phyloP scores from a whole-genome alignment of 64 coral and sea anemone genomes.

The Actinia equina region DNA sequence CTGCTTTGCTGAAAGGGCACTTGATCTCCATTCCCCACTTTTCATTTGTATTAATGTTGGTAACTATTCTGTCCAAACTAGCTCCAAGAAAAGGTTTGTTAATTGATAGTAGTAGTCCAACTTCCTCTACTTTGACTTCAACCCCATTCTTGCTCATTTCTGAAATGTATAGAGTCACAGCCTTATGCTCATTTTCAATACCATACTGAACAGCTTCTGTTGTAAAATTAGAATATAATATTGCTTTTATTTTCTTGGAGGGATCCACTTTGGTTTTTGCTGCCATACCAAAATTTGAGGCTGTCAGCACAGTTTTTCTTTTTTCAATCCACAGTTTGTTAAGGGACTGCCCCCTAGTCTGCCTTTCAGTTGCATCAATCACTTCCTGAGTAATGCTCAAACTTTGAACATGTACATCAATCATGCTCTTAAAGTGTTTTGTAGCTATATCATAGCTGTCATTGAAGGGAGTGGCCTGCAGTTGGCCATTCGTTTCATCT shows the following conservation, averaged over 20 bases:
- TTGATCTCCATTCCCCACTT: too few species aligned
- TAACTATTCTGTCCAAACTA: too few species aligned
- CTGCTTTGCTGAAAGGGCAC: too few species aligned
- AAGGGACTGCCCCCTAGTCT: constrained; percentile 22
- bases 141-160: not conserved
- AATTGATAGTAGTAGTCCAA: too few species aligned
- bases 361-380: not conserved
- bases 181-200: too few species aligned
- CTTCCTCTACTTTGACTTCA: not conserved
- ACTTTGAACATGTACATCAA: constrained; percentile 42
- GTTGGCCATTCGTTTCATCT: constrained; percentile 18
- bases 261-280: too few species aligned
- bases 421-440: constrained; percentile 42
- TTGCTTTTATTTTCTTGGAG: too few species aligned
- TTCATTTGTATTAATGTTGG: too few species aligned
- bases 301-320: constrained; percentile 46
- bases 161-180: not conserved
- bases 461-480: constrained; percentile 27
- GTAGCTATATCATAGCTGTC: constrained; percentile 60
- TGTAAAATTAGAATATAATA: too few species aligned
- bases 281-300: constrained; percentile 65
- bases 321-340: constrained; percentile 30
- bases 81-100: too few species aligned
- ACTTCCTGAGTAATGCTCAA: not conserved
- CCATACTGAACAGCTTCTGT: too few species aligned